Conservation (phyloP, 1,140 invertebrate species). For the Cylas formicarius region DNA sequence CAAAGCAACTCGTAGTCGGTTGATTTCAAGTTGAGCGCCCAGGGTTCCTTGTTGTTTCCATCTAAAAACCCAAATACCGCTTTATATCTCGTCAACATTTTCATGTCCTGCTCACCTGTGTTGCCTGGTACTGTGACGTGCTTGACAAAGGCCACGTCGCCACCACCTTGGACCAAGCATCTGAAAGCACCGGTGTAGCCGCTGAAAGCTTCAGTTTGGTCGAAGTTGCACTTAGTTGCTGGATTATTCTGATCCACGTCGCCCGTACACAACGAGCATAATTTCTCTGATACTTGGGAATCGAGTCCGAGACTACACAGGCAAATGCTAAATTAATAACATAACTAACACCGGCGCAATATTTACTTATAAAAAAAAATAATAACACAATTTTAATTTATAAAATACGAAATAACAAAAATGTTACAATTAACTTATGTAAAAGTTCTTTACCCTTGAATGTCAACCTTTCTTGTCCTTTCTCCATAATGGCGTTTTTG, state of each 20-base stretch:
- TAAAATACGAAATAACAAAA: no score
- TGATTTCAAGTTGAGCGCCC: slow-evolving; percentile 47
- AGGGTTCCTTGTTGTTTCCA: slow-evolving; percentile 50
- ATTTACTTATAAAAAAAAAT: no score
- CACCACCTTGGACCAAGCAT: slow-evolving; percentile 55
- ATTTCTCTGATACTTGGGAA: slow-evolving; percentile 25
- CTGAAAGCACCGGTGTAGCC: slow-evolving; percentile 54
- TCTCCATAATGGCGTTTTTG: no score
- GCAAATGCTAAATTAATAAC: no score
- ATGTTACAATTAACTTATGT: no score
- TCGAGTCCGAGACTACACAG: no score
- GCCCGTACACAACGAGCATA: slow-evolving; percentile 44
- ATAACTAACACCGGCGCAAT: no score
- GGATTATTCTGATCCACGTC: slow-evolving; percentile 38
- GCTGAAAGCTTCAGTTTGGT: slow-evolving; percentile 41
- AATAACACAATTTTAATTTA: no score
- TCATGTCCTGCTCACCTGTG: slow-evolving; percentile 36
- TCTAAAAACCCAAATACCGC: slow-evolving; percentile 42
- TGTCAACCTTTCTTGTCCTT: no score
- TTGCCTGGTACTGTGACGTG: slow-evolving; percentile 53
- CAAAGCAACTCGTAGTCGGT: slow-evolving; percentile 62
- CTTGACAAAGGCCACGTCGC: slow-evolving; percentile 58
- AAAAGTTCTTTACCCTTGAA: no score
- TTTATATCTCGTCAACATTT: background rate
- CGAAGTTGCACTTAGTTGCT: slow-evolving; percentile 41